phyloP scores from a whole-genome alignment of 2,888 invertebrate genomes.

The Ypsolopha sequella region DNA sequence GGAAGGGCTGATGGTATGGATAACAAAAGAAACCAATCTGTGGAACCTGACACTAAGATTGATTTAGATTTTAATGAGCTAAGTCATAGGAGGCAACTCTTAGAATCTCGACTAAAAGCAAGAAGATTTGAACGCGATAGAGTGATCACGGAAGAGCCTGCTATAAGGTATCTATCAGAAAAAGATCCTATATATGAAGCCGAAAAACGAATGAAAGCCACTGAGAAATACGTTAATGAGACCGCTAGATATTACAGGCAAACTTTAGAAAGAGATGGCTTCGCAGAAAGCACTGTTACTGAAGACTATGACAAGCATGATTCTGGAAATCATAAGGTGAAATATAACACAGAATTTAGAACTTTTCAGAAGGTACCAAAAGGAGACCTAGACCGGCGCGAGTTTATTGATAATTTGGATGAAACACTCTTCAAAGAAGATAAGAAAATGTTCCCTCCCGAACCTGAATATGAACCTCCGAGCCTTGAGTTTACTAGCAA shows the following conservation, averaged over 20 bases:
- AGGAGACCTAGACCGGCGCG: conserved; percentile 47
- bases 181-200: conserved; percentile 60
- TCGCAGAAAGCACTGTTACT: conserved; percentile 59
- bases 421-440: conserved; percentile 33
- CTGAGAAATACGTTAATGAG: conserved; percentile 69
- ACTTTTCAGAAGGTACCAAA: conserved; percentile 43
- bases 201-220: conserved; percentile 60
- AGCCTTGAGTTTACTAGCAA: conserved; percentile 72
- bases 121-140: conserved; percentile 58
- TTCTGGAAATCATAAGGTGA: conserved; percentile 51
- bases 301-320: conserved; percentile 65
- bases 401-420: conserved; percentile 30
- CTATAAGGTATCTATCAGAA: conserved; percentile 55
- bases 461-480: conserved; percentile 74
- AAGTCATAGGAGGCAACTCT: conserved; percentile 78
- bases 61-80: conserved; percentile 71
- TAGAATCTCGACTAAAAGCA: conserved; percentile 82
- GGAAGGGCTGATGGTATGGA: conserved; percentile 78
- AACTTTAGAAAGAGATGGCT: conserved; percentile 69
- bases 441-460: conserved; percentile 52
- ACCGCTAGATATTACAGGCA: conserved; percentile 69
- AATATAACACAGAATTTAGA: conserved; percentile 54
- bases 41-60: conserved; percentile 46
- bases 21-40: conserved; percentile 64
- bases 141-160: conserved; percentile 41